Base-by-base conservation (phyloP, 1,140 invertebrate genomes). In the Drosophila nikananu region DNA sequence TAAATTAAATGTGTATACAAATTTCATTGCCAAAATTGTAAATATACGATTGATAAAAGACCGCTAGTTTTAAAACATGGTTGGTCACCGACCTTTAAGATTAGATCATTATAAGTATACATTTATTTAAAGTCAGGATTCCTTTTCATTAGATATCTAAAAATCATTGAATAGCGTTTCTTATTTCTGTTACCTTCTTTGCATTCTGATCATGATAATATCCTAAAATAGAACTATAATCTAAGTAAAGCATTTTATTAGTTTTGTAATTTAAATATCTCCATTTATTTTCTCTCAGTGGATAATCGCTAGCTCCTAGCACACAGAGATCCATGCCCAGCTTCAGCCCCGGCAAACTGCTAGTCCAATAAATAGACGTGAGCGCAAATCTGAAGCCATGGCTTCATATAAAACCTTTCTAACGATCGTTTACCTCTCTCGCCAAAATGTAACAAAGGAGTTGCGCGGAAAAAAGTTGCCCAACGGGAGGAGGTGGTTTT, bases 391-490 rank as follows among this genome's bases (percentile, higher is more conserved):
- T 90, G 86, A 68, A 65, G 72, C 76, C 66, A 83, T 61, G 72
- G 79, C 80, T 68, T 68, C 78, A 86, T 73, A 90, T 84, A 86
- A 89, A 87, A 90, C 86, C 86, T 90, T 90, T 90, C 86, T 90
- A 90, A 90, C 86, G 86, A 90, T 86, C 86, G 86, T 90, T 90
- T 90, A 90, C 86, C 86, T 90, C 86, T 91, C 86, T 90, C 81
- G 81, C 84, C 63, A 81, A 90, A 90, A 91, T 91, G 86, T 90
- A 90, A 90, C 86, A 90, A 90, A 90, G 86, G 82, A 91, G 86
- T 86, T 83, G 76, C 32, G 49, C 58, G 46, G 68, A 80, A 62
- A 90, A 81, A 87, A 87, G 59, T 80, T 80, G 83, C 65, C 83
- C 70, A 64, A 80, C 78, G 78, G 61, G 55, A 49, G 57, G 63